These are phyloP conservation scores for Zelleria hepariella DNA, from an alignment of 2,888 invertebrate genomes.

Conservation along the genomic window DNA sequence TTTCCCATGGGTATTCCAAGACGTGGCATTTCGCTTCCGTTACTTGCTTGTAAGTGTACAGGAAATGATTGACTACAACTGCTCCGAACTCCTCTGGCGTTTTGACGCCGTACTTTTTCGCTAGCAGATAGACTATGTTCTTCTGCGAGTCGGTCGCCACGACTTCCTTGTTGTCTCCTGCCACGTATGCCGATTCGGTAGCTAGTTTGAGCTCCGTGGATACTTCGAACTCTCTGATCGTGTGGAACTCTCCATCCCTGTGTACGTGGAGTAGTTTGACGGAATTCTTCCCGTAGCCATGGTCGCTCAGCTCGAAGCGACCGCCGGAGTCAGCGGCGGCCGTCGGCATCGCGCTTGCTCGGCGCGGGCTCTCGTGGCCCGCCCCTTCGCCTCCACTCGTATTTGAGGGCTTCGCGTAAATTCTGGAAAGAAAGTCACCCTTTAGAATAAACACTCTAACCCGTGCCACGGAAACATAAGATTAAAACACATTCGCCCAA, in stretches of 20 bases:
- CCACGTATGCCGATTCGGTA: constrained; percentile 78
- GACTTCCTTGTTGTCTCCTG: constrained; percentile 84
- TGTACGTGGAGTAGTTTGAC: constrained; percentile 81
- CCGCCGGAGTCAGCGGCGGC: constrained; percentile 60
- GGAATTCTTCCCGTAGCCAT: constrained; percentile 82
- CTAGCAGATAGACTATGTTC: constrained; percentile 84
- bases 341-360: constrained; percentile 30
- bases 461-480: no score
- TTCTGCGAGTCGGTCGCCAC: constrained; percentile 88
- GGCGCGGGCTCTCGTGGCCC: constrained; percentile 4
- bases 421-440: constrained; percentile 40
- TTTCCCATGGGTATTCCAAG: constrained; percentile 83
- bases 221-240: constrained; percentile 81
- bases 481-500: no score
- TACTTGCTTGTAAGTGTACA: constrained; percentile 82
- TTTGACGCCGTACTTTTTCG: constrained; percentile 82
- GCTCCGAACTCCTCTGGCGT: constrained; percentile 84
- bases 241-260: constrained; percentile 76
- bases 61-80: constrained; percentile 80
- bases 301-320: constrained; percentile 74
- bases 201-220: constrained; percentile 78
- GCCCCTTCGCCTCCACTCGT: constrained; percentile 38
- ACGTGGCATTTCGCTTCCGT: constrained; percentile 78
- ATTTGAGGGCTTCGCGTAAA: constrained; percentile 65
- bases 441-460: no score